Percentiles rank a stretch among this genome's conserved stretches.
These are phyloP conservation scores for Oryctes rhinoceros DNA, from an alignment of 1,140 invertebrate species.

Conservation along the genomic window DNA sequence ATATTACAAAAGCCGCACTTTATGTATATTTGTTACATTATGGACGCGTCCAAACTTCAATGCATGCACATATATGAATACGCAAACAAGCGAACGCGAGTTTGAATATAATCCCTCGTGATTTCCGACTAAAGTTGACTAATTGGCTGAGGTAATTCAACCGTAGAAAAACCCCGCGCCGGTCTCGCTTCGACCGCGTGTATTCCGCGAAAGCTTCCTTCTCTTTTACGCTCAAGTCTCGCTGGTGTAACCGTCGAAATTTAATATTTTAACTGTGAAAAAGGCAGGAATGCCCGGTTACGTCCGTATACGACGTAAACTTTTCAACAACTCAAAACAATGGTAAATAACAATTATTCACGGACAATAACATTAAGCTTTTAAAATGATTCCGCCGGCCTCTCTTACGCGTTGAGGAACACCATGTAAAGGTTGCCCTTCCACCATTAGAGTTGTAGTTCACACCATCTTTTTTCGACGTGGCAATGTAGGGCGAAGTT, in stretches of 20 bases:
- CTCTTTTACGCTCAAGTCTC: not conserved
- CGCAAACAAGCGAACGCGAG: not conserved
- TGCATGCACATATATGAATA: not conserved
- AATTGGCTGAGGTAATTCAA: slow-evolving; percentile 16
- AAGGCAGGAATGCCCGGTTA: not conserved
- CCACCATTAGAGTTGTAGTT: not conserved
- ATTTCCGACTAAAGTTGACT: slow-evolving; percentile 27
- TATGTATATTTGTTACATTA: too few relatives aligned
- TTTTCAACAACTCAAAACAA: slow-evolving; percentile 26
- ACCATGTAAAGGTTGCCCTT: not conserved
- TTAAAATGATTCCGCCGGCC: slow-evolving; percentile 4
- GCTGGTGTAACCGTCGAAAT: not conserved
- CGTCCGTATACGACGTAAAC: slow-evolving; percentile 6
- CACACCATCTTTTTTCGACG: not conserved
- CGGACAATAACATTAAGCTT: slow-evolving; percentile 34
- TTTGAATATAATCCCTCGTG: slow-evolving; percentile 14
- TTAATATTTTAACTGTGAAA: slow-evolving; percentile 27
- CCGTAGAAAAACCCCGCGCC: not conserved
- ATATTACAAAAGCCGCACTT: too few relatives aligned
- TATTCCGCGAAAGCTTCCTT: not conserved
- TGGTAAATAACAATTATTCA: slow-evolving; percentile 35
- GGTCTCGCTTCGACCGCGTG: not conserved
- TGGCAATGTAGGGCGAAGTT: slow-evolving; percentile 3
- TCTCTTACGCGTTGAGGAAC: not conserved
- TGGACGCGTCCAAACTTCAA: too few relatives aligned